Conservation (phyloP, 2,113 vertebrate species). For the Anolis carolinensis region DNA sequence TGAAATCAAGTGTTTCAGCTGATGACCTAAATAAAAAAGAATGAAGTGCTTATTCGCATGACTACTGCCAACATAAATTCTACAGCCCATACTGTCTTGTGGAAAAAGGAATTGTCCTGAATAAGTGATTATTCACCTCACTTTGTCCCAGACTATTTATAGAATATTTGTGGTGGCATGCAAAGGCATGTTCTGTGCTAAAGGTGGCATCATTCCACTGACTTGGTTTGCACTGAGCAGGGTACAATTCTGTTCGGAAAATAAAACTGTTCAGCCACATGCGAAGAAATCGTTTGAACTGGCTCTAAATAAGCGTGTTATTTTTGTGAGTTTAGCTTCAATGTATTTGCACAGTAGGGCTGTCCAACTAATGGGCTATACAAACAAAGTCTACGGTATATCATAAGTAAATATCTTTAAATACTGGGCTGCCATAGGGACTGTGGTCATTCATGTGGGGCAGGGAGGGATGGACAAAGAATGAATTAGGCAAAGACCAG, state of each 20-base stretch:
- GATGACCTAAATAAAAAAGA: neutral
- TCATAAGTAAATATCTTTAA: conserved; percentile 56
- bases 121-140: neutral
- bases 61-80: too few relatives aligned
- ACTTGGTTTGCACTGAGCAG: neutral
- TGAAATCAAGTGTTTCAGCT: neutral
- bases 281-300: conserved; percentile 31
- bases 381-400: conserved; percentile 43
- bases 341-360: conserved; percentile 38
- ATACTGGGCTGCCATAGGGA: conserved; percentile 24
- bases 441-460: conserved; percentile 29
- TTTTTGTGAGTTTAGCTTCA: conserved; percentile 36
- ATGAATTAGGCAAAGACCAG: conserved; percentile 34
- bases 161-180: neutral
- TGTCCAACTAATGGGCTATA: conserved; percentile 54
- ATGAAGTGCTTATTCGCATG: too few relatives aligned
- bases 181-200: neutral
- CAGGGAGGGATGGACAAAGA: conserved; percentile 5
- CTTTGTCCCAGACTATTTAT: neutral
- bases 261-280: neutral
- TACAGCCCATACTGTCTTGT: neutral
- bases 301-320: conserved; percentile 38
- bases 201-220: neutral
- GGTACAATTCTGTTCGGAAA: neutral
- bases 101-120: neutral